A percentile compares a stretch with the other conserved stretches of the same genome.
phyloP scores from a whole-genome alignment of 2,113 vertebrate species.

The Apteryx owenii region DNA sequence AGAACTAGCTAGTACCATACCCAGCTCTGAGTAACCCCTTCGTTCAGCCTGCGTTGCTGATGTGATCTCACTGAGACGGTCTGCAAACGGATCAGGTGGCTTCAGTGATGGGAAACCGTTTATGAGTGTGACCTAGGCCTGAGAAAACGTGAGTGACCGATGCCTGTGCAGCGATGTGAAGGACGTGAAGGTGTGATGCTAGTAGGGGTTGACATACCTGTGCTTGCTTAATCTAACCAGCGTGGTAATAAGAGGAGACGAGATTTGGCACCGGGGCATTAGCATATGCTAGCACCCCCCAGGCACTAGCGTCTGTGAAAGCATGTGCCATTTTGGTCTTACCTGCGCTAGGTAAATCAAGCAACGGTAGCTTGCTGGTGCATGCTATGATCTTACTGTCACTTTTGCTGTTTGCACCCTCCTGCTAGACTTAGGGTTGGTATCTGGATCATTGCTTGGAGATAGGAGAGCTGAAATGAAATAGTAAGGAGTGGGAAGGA shows the following conservation, averaged over 20 bases:
- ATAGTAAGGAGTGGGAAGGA: not conserved
- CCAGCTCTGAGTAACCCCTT: not conserved
- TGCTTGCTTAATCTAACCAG: not conserved
- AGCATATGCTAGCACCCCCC: not conserved
- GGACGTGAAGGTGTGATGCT: not conserved
- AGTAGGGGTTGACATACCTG: fast-evolving
- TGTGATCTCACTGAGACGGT: not conserved
- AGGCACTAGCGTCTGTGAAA: not conserved
- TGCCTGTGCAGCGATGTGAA: not conserved
- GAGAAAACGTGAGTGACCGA: not conserved
- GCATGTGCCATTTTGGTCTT: not conserved
- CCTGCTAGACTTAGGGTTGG: not conserved
- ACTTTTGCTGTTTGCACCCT: not conserved
- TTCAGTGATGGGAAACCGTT: not conserved
- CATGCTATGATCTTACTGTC: not conserved
- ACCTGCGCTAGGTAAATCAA: not conserved
- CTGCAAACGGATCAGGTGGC: not conserved
- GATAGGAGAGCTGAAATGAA: not conserved
- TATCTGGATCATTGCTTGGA: not conserved
- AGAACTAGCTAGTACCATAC: not conserved
- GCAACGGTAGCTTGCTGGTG: not conserved
- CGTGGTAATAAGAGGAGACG: not conserved
- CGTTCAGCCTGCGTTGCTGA: not conserved
- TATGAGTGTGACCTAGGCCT: not conserved
- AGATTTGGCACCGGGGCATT: not conserved